Conservation (phyloP, 2,113 vertebrate genomes). For the Thunnus thynnus region DNA sequence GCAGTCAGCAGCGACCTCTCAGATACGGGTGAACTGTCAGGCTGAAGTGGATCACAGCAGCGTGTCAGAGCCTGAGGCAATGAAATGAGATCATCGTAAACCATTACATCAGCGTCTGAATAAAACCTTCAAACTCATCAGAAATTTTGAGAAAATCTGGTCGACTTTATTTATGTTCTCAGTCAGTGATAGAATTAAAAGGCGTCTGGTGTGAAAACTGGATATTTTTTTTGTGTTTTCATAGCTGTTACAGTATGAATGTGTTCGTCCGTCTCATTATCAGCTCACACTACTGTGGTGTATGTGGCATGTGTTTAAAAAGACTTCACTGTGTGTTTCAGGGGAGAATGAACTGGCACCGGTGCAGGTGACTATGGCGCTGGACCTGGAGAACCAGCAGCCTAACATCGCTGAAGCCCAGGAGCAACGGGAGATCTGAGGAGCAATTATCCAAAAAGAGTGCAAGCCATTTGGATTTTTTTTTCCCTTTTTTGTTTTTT, state of each 20-base stretch:
- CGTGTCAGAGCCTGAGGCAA: conserved; percentile 17
- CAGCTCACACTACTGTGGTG: not conserved
- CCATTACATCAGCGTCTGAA: conserved; percentile 2
- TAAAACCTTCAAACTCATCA: not conserved
- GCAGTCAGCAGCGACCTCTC: not conserved
- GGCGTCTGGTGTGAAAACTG: not conserved
- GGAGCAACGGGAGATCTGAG: conserved; percentile 63
- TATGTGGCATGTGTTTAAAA: not conserved
- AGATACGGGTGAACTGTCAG: conserved; percentile 14
- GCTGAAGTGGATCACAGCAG: conserved; percentile 15
- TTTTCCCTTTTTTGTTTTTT: no score
- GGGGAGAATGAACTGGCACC: conserved; percentile 56
- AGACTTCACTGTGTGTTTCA: conserved; percentile 16
- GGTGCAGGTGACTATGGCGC: conserved; percentile 70
- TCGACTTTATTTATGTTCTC: not conserved
- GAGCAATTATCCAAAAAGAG: not conserved
- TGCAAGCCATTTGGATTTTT: not conserved
- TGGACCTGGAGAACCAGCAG: conserved; percentile 65
- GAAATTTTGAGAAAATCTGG: not conserved
- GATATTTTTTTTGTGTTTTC: not conserved
- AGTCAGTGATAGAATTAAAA: not conserved
- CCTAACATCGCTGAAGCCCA: conserved; percentile 23
- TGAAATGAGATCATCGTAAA: conserved; percentile 27
- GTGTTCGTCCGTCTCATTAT: conserved; percentile 4
- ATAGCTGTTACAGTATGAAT: no score